phyloP scores from a whole-genome alignment of 2,113 vertebrate genomes.

The Chascanopsetta lugubris region DNA sequence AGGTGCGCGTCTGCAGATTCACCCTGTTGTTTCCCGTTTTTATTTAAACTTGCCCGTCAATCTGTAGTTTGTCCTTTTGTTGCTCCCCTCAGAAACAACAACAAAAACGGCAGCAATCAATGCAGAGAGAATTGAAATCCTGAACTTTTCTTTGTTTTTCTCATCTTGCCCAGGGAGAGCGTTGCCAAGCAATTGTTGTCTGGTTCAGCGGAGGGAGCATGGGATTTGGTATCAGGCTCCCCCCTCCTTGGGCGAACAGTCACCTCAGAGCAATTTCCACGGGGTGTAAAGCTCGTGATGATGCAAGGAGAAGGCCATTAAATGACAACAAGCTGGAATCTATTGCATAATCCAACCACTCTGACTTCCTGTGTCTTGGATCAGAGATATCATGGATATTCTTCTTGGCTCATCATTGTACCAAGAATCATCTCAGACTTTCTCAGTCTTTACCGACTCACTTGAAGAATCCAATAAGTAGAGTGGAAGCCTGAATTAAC shows the following conservation, averaged over 20 bases:
- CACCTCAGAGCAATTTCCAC: constrained; percentile 63
- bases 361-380: constrained; percentile 24
- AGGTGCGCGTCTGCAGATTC: constrained; percentile 15
- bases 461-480: constrained; percentile 62
- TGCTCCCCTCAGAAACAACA: constrained; percentile 27
- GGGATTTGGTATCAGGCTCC: constrained; percentile 71
- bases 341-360: constrained; percentile 63
- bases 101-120: constrained; percentile 28
- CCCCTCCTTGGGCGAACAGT: constrained; percentile 59
- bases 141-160: constrained; percentile 53
- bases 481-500: constrained; percentile 66
- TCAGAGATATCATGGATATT: constrained; percentile 31
- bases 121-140: constrained; percentile 44
- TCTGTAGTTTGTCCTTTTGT: constrained; percentile 20
- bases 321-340: constrained; percentile 58
- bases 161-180: constrained; percentile 51
- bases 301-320: constrained; percentile 68
- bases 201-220: constrained; percentile 62
- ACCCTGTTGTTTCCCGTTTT: constrained; percentile 26
- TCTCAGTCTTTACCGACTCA: constrained; percentile 63
- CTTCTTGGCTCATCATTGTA: constrained; percentile 42
- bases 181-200: constrained; percentile 77
- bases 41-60: constrained; percentile 34
- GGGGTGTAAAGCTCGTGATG: constrained; percentile 61
- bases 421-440: constrained; percentile 55